A percentile compares a stretch with the other conserved stretches of the same genome.
phyloP scores from a whole-genome alignment of 2,888 invertebrate genomes.

The Habrosyne pyritoides region DNA sequence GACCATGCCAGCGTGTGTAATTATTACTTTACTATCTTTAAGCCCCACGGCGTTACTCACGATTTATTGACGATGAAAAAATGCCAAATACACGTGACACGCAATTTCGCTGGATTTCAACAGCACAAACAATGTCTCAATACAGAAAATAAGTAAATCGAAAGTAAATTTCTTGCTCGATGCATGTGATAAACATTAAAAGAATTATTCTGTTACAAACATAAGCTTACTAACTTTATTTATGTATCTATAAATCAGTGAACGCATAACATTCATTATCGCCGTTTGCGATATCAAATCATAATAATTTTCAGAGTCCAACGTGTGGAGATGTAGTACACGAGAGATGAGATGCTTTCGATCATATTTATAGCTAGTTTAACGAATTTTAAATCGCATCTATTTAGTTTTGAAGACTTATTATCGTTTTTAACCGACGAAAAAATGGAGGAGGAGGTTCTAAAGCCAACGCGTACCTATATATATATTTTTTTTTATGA shows the following conservation, averaged over 20 bases:
- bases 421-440: not conserved
- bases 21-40: conserved; percentile 28
- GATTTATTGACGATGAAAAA: conserved; percentile 8
- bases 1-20: conserved; percentile 29
- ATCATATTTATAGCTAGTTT: not conserved
- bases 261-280: not conserved
- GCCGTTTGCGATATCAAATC: conserved; percentile 1
- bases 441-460: too few species aligned
- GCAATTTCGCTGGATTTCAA: not conserved
- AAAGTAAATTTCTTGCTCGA: too few species aligned
- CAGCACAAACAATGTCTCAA: too few species aligned
- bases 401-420: not conserved
- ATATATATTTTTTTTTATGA: not conserved
- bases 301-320: not conserved
- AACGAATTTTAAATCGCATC: not conserved
- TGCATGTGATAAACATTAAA: too few species aligned
- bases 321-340: not conserved
- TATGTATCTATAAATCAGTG: conserved; percentile 10
- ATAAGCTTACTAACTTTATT: not conserved
- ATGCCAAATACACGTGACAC: not conserved
- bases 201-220: not conserved
- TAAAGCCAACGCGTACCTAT: too few species aligned
- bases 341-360: not conserved
- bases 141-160: too few species aligned
- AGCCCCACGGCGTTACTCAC: conserved; percentile 6